Percentiles rank a stretch among this genome's conserved stretches.
phyloP scores from a whole-genome alignment of 2,797 vertebrate species.

The Diglossa cyanea region DNA sequence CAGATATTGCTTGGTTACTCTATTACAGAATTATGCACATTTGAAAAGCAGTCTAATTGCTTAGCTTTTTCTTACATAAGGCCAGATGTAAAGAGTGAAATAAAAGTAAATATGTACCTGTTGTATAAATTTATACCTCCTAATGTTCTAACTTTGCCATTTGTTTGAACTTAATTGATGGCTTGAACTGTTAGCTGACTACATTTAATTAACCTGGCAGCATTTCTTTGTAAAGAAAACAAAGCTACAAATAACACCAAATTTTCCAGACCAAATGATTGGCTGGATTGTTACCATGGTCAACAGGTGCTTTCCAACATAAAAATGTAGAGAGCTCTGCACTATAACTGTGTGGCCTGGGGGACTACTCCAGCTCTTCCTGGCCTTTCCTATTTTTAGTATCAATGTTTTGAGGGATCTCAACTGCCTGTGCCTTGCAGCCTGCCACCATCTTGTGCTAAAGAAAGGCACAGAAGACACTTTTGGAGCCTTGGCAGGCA shows the following conservation, averaged over 20 bases:
- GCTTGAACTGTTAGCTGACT: background rate
- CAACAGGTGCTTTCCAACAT: background rate
- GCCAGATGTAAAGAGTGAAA: background rate
- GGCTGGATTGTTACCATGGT: background rate
- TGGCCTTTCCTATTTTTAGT: background rate
- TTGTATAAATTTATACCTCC: background rate
- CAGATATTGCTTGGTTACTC: background rate
- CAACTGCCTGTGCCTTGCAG: background rate
- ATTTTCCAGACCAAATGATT: background rate
- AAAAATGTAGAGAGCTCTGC: background rate
- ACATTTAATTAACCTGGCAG: background rate
- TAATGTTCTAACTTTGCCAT: background rate
- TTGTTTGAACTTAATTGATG: constrained; percentile 10
- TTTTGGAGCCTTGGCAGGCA: background rate
- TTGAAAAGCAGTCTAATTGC: background rate
- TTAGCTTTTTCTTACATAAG: background rate
- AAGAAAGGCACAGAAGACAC: background rate
- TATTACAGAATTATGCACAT: background rate
- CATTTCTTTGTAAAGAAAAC: background rate
- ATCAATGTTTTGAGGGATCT: background rate
- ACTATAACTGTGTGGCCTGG: background rate
- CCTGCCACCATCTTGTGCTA: background rate
- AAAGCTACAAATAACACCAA: background rate
- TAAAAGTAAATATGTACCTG: background rate
- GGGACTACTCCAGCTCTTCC: background rate